Conservation (phyloP, 1,140 invertebrate species). For the Reticulitermes speratus region DNA sequence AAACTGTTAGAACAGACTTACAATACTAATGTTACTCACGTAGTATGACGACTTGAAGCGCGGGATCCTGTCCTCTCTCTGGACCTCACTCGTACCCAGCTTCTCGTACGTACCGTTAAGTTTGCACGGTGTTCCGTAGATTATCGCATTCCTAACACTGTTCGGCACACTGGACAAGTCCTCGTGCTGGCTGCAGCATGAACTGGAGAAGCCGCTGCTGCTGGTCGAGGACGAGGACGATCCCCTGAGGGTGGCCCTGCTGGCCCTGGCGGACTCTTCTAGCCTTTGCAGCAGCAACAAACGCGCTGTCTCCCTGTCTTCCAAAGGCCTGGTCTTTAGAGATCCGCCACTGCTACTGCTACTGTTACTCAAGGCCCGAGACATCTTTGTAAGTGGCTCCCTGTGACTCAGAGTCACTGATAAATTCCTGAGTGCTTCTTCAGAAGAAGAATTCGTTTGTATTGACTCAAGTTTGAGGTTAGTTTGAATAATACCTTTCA, state of each 20-base stretch:
- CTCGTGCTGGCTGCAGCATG: slow-evolving; percentile 37
- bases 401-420: slow-evolving; percentile 29
- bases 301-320: background rate
- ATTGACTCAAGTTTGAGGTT: background rate
- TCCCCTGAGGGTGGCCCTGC: no score
- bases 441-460: background rate
- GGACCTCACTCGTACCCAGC: background rate
- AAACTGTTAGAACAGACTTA: no score
- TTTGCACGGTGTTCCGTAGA: slow-evolving; percentile 44
- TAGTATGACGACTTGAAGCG: slow-evolving; percentile 20
- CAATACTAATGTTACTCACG: slow-evolving; percentile 11
- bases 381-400: slow-evolving; percentile 7
- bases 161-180: slow-evolving; percentile 41
- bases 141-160: slow-evolving; percentile 44
- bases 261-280: background rate
- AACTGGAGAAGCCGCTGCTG: slow-evolving; percentile 27
- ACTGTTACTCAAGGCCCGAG: slow-evolving; percentile 9
- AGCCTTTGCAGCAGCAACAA: background rate
- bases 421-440: slow-evolving; percentile 29
- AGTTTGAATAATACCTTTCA: background rate
- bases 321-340: background rate
- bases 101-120: background rate
- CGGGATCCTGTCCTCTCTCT: background rate
- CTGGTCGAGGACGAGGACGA: slow-evolving; percentile 21
- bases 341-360: slow-evolving; percentile 13